Conservation (phyloP, 2,888 invertebrate genomes). For the Glaucopsyche alexis region DNA sequence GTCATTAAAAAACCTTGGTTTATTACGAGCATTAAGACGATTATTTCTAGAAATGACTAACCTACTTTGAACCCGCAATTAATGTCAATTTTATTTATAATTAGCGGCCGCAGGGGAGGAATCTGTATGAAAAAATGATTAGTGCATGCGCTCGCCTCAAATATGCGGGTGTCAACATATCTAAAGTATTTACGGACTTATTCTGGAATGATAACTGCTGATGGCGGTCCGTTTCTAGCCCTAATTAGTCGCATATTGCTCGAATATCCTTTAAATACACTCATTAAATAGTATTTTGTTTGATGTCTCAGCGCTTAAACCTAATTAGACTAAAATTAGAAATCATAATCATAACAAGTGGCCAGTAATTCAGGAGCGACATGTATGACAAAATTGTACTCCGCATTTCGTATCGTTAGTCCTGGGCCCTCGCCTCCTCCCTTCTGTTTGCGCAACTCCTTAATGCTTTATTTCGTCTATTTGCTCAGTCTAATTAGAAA, state of each 20-base stretch:
- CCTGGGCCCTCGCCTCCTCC: constrained; percentile 48
- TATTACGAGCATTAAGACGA: constrained; percentile 39
- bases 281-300: constrained; percentile 43
- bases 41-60: constrained; percentile 70
- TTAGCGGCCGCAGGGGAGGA: constrained; percentile 48
- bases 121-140: constrained; percentile 55
- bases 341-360: constrained; percentile 27
- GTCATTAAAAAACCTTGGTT: constrained; percentile 32
- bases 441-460: constrained; percentile 73
- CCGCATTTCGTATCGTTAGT: constrained; percentile 20
- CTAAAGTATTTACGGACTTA: constrained; percentile 41
- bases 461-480: constrained; percentile 78
- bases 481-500: constrained; percentile 78
- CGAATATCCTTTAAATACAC: constrained; percentile 40
- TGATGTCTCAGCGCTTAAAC: constrained; percentile 39
- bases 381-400: constrained; percentile 21
- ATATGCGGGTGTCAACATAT: constrained; percentile 45
- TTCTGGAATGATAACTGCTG: constrained; percentile 43
- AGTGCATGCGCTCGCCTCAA: constrained; percentile 42
- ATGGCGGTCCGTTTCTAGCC: constrained; percentile 44
- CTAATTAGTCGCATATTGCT: constrained; percentile 41
- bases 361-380: constrained; percentile 16
- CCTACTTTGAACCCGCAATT: constrained; percentile 69
- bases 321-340: constrained; percentile 37
- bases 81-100: constrained; percentile 76